Percentiles rank a stretch among this genome's conserved stretches.
Evolutionary conservation across 2,797 vertebrate genomes (phyloP).

Genomic region (Odontamblyopus lacepedii): DNA sequence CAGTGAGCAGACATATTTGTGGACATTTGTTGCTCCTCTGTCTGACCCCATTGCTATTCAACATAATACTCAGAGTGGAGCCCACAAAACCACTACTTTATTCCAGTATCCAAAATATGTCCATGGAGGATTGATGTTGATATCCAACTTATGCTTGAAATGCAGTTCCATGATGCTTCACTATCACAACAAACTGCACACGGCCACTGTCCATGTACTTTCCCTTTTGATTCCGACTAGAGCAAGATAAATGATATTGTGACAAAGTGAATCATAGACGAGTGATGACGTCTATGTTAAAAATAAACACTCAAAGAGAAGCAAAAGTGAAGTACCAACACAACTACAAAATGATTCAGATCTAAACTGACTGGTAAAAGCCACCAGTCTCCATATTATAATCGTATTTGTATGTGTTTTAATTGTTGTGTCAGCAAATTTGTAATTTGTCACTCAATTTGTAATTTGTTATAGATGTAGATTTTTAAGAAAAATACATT

Average conservation of each 20-base stretch:
- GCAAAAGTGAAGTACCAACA: background rate
- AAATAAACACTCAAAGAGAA: background rate
- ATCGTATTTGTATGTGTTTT: background rate
- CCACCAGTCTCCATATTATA: background rate
- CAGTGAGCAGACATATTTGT: slow-evolving; percentile 20
- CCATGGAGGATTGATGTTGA: slow-evolving; percentile 6
- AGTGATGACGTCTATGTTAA: background rate
- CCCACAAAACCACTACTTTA: slow-evolving; percentile 3
- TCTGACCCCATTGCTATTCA: slow-evolving; percentile 25
- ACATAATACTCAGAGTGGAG: slow-evolving; percentile 12
- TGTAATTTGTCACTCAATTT: background rate
- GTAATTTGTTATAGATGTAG: background rate
- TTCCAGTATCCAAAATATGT: slow-evolving; percentile 7
- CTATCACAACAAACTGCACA: slow-evolving; percentile 6
- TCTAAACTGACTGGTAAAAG: background rate
- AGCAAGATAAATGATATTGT: background rate
- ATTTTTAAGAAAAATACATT: background rate
- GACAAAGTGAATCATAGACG: background rate
- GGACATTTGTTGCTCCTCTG: slow-evolving; percentile 20
- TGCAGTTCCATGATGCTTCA: background rate
- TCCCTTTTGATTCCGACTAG: background rate
- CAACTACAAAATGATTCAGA: background rate
- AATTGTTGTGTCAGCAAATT: background rate
- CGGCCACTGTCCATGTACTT: background rate
- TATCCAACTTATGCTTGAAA: slow-evolving; percentile 3